Conservation (phyloP, 2,113 vertebrate genomes). For the Plestiodon gilberti region DNA sequence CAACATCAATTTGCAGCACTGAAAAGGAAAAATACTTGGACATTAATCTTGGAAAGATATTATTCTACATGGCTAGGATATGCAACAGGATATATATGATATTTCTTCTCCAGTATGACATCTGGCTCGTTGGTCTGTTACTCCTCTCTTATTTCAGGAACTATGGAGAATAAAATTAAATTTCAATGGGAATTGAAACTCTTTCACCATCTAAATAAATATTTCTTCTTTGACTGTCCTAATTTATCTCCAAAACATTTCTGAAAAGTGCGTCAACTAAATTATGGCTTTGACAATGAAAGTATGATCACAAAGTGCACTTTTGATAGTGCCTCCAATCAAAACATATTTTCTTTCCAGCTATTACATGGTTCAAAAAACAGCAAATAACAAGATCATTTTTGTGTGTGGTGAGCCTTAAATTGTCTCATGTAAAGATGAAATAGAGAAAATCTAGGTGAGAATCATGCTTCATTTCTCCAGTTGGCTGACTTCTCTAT, state of each 20-base stretch:
- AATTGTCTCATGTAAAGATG: constrained; percentile 20
- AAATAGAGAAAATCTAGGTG: neutral
- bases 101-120: constrained; percentile 26
- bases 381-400: neutral
- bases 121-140: constrained; percentile 18
- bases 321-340: neutral
- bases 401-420: constrained; percentile 25
- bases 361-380: neutral
- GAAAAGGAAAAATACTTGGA: constrained; percentile 51
- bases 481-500: no score
- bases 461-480: neutral
- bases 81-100: neutral
- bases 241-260: neutral
- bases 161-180: neutral
- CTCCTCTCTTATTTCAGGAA: constrained; percentile 29
- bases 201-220: neutral
- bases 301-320: neutral
- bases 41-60: constrained; percentile 64
- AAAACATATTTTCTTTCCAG: constrained; percentile 23
- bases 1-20: constrained; percentile 66
- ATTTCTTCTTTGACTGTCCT: constrained; percentile 2
- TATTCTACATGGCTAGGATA: constrained; percentile 40
- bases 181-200: neutral
- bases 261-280: neutral
- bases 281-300: neutral